phyloP scores from a whole-genome alignment of 2,888 invertebrate species.

The Tinea trinotella region DNA sequence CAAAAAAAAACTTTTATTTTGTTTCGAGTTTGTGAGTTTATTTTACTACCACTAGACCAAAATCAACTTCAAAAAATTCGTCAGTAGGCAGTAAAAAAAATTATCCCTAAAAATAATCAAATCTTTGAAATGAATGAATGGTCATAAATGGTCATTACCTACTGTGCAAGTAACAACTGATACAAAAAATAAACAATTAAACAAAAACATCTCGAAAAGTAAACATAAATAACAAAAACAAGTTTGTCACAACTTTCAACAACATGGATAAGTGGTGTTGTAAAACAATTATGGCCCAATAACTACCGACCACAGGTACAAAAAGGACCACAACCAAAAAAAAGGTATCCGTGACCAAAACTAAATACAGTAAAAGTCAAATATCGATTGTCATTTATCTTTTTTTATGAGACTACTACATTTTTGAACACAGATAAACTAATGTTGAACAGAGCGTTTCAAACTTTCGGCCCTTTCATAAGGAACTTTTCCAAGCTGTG shows the following conservation, averaged over 20 bases:
- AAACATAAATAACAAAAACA: constrained; percentile 1
- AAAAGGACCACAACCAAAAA: constrained; percentile 33
- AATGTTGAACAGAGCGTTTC: no score
- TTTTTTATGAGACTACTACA: constrained; percentile 11
- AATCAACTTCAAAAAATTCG: no score
- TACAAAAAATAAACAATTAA: not conserved
- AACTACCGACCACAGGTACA: constrained; percentile 30
- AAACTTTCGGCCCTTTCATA: no score
- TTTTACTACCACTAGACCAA: no score
- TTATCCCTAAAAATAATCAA: no score
- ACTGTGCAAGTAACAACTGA: not conserved
- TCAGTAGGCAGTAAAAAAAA: no score
- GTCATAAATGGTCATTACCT: not conserved
- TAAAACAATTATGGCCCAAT: constrained; percentile 49
- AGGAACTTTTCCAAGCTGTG: constrained; percentile 2
- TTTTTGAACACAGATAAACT: constrained; percentile 3
- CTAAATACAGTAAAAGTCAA: constrained; percentile 21
- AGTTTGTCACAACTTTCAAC: constrained; percentile 24
- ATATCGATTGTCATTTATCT: constrained; percentile 15
- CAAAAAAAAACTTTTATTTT: no score
- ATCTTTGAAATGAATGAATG: no score
- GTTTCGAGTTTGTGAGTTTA: no score
- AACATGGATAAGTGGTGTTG: constrained; percentile 37
- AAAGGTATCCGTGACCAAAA: constrained; percentile 28
- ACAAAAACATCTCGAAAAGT: not conserved